Conservation (phyloP, 1,140 invertebrate genomes). For the Temnothorax curvispinosus region DNA sequence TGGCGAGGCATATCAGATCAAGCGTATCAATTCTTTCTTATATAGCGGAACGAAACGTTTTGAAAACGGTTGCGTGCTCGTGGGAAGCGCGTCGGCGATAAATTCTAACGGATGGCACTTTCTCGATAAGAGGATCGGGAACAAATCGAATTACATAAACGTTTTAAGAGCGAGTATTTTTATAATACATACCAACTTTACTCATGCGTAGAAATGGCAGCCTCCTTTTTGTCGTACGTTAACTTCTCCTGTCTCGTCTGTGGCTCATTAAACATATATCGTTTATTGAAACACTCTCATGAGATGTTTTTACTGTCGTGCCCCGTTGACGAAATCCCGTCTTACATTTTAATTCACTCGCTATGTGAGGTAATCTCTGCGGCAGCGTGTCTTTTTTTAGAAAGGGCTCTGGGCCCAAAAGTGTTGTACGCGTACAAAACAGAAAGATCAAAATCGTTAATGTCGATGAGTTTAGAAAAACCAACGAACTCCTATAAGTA, state of each 20-base stretch:
- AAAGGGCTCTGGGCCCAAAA: neutral
- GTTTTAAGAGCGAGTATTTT: slow-evolving; percentile 20
- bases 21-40: neutral
- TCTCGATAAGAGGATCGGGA: slow-evolving; percentile 2
- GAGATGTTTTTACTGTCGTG: slow-evolving; percentile 1
- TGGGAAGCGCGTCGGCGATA: neutral
- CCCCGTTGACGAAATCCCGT: neutral
- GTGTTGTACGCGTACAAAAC: neutral
- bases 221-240: neutral
- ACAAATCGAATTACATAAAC: slow-evolving; percentile 41
- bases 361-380: neutral
- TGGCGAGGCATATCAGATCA: neutral
- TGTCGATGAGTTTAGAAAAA: neutral
- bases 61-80: neutral
- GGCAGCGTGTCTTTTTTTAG: neutral
- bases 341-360: slow-evolving; percentile 10
- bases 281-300: slow-evolving; percentile 16
- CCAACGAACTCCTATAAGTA: neutral
- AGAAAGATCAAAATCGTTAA: neutral
- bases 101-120: slow-evolving; percentile 24
- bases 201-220: slow-evolving; percentile 13
- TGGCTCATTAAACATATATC: neutral
- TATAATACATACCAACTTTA: slow-evolving; percentile 3
- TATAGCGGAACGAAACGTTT: neutral
- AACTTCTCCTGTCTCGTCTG: neutral